Conservation (phyloP, 2,113 vertebrate species). For the Bothrops jararaca region DNA sequence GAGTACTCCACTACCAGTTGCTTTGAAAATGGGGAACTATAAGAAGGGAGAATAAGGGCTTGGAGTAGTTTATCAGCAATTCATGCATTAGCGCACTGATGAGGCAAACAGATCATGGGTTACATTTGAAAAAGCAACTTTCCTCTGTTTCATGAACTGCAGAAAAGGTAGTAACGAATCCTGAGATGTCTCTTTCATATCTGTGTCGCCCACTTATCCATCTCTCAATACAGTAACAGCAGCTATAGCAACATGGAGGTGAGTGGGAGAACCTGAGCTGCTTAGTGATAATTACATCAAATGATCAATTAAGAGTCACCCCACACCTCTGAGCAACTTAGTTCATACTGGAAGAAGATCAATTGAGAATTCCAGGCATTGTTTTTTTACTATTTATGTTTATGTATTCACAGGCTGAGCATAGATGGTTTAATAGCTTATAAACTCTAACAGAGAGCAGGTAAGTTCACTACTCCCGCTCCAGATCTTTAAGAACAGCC, state of each 20-base stretch:
- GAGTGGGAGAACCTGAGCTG: neutral
- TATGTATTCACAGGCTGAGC: neutral
- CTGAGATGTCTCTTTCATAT: neutral
- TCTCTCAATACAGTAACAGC: neutral
- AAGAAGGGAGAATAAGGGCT: neutral
- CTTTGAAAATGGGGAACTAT: neutral
- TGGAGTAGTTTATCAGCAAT: neutral
- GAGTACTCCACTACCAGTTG: neutral
- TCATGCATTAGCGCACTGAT: neutral
- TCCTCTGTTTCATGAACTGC: neutral
- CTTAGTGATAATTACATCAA: constrained; percentile 8
- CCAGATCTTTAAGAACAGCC: neutral
- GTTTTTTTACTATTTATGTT: neutral
- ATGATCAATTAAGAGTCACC: neutral
- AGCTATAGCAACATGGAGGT: constrained; percentile 1
- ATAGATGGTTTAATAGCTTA: neutral
- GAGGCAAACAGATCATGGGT: neutral
- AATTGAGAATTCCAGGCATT: neutral
- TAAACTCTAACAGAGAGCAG: neutral
- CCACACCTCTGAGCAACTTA: neutral
- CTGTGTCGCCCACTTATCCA: neutral
- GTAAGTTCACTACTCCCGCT: neutral
- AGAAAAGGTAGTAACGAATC: neutral
- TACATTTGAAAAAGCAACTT: neutral
- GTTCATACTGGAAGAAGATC: neutral